Percentiles rank a stretch among this genome's conserved stretches.
Conservation (phyloP, 1,140 invertebrate genomes). For the Heliothis subflexa region DNA sequence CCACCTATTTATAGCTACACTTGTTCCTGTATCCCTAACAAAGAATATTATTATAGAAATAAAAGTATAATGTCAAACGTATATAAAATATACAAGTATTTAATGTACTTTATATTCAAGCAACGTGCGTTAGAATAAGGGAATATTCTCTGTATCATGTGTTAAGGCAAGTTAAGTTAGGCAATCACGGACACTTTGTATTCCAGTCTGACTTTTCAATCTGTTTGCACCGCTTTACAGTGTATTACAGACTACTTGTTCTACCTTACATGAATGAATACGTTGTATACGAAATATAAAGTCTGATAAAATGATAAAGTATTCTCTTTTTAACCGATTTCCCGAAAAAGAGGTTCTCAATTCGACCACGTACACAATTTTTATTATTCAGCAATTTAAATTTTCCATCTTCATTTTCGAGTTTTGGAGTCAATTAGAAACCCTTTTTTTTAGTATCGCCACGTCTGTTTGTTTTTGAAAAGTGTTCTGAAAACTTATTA, state of each 20-base stretch:
- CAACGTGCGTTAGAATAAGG: neutral
- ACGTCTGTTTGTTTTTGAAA: too few relatives aligned
- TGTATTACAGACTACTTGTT: neutral
- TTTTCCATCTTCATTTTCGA: too few relatives aligned
- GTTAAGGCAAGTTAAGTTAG: constrained; percentile 7
- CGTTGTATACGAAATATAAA: too few relatives aligned
- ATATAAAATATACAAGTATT: constrained; percentile 12
- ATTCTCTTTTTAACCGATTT: neutral
- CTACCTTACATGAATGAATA: neutral
- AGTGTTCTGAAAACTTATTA: too few relatives aligned
- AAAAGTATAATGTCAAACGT: constrained; percentile 21
- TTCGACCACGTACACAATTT: too few relatives aligned
- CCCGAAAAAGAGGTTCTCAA: too few relatives aligned
- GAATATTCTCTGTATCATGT: neutral
- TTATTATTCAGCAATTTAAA: too few relatives aligned
- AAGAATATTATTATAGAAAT: constrained; percentile 10
- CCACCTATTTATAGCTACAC: neutral
- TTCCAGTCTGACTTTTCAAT: constrained; percentile 39
- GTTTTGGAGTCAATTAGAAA: too few relatives aligned
- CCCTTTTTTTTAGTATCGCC: too few relatives aligned
- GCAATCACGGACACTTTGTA: constrained; percentile 19
- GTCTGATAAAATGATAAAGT: neutral
- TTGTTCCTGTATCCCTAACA: neutral
- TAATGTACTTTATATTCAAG: constrained; percentile 2
- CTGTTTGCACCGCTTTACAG: constrained; percentile 20